phyloP scores from a whole-genome alignment of 2,797 vertebrate genomes.

The Coreius guichenoti region DNA sequence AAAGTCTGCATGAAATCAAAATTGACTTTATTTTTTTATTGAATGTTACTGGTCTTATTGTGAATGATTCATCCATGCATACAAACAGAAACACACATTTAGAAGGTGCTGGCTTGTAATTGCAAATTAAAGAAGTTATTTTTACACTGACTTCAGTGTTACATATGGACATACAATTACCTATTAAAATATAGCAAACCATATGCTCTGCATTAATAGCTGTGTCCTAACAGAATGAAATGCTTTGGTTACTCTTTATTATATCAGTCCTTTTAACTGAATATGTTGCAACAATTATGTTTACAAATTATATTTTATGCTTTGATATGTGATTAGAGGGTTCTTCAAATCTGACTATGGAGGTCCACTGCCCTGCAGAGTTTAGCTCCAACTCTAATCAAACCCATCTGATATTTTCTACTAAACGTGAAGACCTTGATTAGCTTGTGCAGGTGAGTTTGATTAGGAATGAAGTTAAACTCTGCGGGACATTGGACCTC shows the following conservation, averaged over 20 bases:
- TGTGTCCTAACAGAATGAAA: not conserved
- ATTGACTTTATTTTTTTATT: not conserved
- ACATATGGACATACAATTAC: not conserved
- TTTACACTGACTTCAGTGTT: not conserved
- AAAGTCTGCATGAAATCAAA: not conserved
- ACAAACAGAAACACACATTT: not conserved
- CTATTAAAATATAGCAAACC: not conserved
- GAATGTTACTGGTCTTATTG: not conserved
- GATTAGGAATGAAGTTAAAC: not conserved
- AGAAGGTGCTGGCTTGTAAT: not conserved
- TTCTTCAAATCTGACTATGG: not conserved
- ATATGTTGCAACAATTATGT: not conserved
- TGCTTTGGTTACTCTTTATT: not conserved
- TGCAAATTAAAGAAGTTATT: slow-evolving; percentile 7
- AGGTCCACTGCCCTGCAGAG: not conserved
- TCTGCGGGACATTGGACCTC: not conserved
- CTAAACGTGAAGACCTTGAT: not conserved
- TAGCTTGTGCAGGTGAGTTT: not conserved
- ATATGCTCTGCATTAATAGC: not conserved
- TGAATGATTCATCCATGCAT: not conserved
- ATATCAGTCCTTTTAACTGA: not conserved
- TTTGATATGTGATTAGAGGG: not conserved
- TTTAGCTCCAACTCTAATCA: not conserved
- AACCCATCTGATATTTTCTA: not conserved
- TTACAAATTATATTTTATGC: not conserved